Evolutionary conservation across 2,113 vertebrate species (phyloP), one percentile per base, ranked within the genome.

Genomic region (Muscicapa adusta): DNA sequence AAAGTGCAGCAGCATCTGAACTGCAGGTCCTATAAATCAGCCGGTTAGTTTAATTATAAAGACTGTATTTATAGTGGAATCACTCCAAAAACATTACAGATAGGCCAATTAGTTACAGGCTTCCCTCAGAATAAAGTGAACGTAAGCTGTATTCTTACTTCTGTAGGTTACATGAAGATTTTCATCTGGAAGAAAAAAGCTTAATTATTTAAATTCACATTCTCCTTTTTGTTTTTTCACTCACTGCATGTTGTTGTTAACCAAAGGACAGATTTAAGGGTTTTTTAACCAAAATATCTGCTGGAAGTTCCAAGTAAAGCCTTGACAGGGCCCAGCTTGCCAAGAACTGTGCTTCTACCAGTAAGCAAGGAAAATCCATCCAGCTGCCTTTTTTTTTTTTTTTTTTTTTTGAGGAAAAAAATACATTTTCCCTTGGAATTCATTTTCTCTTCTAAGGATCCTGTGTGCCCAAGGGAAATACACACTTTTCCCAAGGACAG

Each of bases 271-370:
- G 91, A 96, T 96, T 96, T 95, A 96, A 94, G 70, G 42, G 61
- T 94, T 91, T 88, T 85, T 88, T 85, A 88, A 94, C n/a, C 50
- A 47, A 92, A 92, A 40, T 67, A 86, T 93, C 89, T 91, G 43
- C 43, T 96, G 87, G 58, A 96, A 96, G 82, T 92, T 96, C 85
- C 60, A 75, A 96, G 71, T 24, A 91, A 89, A 92, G 80, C 34
- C 65, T 89, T 95, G 94, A 97, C 81, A 79, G 56, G 58, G 47
- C 36, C 58, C 83, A 96, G 94, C 88, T 89, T 97, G 95, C 94
- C 94, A 94, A 95, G 91, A 96, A 45, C 77, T 91, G 12, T 6
- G 14, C 36, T 97, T 94, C 66, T 76, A 95, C 81, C 93, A 92
- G 82, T 88, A 95, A 96, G 94, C 50, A 63, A 81, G 79, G 81